These are phyloP conservation scores for Epinephelus cyanopodus DNA, from an alignment of 2,113 vertebrate genomes.

Conservation along the genomic window DNA sequence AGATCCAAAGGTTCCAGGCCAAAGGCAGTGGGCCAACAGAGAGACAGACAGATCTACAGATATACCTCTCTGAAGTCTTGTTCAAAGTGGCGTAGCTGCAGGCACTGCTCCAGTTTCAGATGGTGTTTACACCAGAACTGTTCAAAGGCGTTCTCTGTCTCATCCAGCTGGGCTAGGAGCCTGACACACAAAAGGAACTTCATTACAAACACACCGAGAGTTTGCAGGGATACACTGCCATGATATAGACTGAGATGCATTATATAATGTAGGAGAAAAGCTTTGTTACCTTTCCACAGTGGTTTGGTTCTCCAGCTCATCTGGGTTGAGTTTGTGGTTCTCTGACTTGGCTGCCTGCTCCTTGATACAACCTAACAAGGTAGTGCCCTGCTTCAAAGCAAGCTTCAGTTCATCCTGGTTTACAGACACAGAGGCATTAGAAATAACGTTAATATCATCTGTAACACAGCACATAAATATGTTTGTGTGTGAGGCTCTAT, in stretches of 20 bases:
- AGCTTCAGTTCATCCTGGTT: conserved; percentile 91
- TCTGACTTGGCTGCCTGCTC: conserved; percentile 88
- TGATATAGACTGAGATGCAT: background rate
- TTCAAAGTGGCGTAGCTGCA: conserved; percentile 96
- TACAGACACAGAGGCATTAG: conserved; percentile 10
- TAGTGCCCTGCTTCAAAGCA: conserved; percentile 91
- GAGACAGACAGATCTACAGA: conserved; percentile 8
- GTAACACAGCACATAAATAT: background rate
- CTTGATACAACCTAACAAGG: conserved; percentile 90
- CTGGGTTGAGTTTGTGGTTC: conserved; percentile 87
- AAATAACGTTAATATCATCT: conserved; percentile 7
- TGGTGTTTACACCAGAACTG: conserved; percentile 95
- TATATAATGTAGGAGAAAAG: background rate
- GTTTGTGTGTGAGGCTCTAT: background rate
- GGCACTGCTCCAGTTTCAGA: conserved; percentile 92
- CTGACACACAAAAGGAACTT: conserved; percentile 73
- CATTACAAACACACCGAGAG: background rate
- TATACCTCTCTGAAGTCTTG: conserved; percentile 93
- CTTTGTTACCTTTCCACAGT: conserved; percentile 90
- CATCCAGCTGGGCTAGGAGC: conserved; percentile 92
- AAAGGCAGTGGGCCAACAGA: background rate
- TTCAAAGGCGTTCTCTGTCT: conserved; percentile 94
- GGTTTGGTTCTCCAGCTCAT: conserved; percentile 91
- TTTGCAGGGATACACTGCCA: background rate
- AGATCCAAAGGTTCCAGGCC: background rate